phyloP scores from a whole-genome alignment of 2,113 vertebrate genomes.

The Colistium nudipinnis region DNA sequence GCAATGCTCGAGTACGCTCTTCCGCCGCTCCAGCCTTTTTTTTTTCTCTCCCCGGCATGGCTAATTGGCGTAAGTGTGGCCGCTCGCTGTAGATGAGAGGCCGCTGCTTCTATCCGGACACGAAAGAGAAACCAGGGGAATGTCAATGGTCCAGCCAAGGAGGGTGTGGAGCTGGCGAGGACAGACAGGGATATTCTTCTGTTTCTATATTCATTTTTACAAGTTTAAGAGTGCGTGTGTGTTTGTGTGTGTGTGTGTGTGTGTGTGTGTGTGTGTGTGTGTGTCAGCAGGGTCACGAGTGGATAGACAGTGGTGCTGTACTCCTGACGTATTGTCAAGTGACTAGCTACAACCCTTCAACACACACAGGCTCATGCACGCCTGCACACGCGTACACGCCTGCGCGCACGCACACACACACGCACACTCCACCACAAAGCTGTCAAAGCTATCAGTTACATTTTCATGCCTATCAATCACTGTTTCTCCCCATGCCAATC shows the following conservation, averaged over 20 bases:
- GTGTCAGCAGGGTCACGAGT: conserved; percentile 41
- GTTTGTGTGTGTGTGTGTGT: not conserved
- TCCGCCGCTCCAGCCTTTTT: conserved; percentile 43
- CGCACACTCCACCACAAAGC: conserved; percentile 40
- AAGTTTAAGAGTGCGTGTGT: not conserved
- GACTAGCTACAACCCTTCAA: conserved; percentile 35
- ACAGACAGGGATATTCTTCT: not conserved
- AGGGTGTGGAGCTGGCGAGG: conserved; percentile 2
- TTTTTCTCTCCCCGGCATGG: conserved; percentile 24
- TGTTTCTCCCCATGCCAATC: conserved; percentile 55
- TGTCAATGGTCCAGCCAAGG: conserved; percentile 36
- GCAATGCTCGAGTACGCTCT: conserved; percentile 42
- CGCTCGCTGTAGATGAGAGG: conserved; percentile 60
- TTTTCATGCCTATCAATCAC: conserved; percentile 72
- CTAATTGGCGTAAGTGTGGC: conserved; percentile 68
- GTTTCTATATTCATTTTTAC: conserved; percentile 1
- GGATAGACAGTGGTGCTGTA: conserved; percentile 42
- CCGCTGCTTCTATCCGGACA: conserved; percentile 48
- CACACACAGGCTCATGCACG: too few relatives aligned
- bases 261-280: not conserved
- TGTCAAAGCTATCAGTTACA: conserved; percentile 66
- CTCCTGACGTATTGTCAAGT: conserved; percentile 49
- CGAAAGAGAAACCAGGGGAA: conserved; percentile 37
- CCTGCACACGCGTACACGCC: not conserved
- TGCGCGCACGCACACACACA: not conserved